phyloP scores from a whole-genome alignment of 2,888 invertebrate species.

The Tachina fera region DNA sequence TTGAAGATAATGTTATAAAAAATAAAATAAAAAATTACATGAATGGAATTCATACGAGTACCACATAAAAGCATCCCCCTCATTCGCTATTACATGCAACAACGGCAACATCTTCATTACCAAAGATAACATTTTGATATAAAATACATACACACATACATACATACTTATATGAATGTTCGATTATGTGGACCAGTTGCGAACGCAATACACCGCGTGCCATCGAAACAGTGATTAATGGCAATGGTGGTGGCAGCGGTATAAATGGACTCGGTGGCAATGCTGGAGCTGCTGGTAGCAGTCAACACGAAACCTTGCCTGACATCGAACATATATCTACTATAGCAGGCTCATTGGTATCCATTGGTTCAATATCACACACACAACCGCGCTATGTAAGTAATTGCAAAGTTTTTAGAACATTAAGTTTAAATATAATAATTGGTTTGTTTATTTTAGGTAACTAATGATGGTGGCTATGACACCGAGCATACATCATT shows the following conservation, averaged over 20 bases:
- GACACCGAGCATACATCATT: slow-evolving; percentile 92
- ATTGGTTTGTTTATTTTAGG: slow-evolving; percentile 74
- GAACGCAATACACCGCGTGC: slow-evolving; percentile 80
- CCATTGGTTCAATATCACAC: slow-evolving; percentile 85
- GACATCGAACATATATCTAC: slow-evolving; percentile 87
- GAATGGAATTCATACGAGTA: slow-evolving; percentile 54
- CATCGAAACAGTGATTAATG: slow-evolving; percentile 78
- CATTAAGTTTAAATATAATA: not conserved
- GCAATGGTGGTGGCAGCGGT: slow-evolving; percentile 18
- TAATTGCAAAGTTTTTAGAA: slow-evolving; percentile 3
- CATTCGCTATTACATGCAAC: slow-evolving; percentile 30
- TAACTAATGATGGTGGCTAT: slow-evolving; percentile 86
- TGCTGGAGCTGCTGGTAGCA: slow-evolving; percentile 76
- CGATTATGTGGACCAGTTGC: slow-evolving; percentile 74
- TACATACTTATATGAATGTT: slow-evolving; percentile 16
- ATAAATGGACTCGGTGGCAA: not conserved
- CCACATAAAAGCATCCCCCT: not conserved
- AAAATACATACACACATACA: not conserved
- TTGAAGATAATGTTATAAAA: not conserved
- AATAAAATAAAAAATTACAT: slow-evolving; percentile 17
- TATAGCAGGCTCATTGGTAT: slow-evolving; percentile 87
- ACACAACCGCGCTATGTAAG: slow-evolving; percentile 82
- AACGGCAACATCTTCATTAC: slow-evolving; percentile 26
- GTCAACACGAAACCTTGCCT: slow-evolving; percentile 86
- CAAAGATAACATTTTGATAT: slow-evolving; percentile 71